phyloP scores from a whole-genome alignment of 1,140 invertebrate genomes.

The Gryllus bimaculatus region DNA sequence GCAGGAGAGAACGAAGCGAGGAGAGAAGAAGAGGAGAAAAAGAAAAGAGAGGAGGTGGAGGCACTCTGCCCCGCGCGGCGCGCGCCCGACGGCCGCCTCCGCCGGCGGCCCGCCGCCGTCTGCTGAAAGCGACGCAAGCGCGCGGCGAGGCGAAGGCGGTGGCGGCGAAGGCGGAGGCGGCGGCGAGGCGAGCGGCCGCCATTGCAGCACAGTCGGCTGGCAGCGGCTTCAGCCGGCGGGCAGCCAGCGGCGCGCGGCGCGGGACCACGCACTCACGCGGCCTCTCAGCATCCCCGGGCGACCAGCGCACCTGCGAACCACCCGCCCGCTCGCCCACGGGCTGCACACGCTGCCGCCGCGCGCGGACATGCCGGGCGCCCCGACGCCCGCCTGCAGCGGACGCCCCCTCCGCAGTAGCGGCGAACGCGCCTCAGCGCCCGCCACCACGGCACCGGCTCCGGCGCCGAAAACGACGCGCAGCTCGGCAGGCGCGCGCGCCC shows the following conservation, averaged over 20 bases:
- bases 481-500: too few species aligned
- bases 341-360: background rate
- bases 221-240: background rate
- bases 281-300: background rate
- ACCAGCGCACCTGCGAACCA: background rate
- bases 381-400: background rate
- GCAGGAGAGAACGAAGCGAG: background rate
- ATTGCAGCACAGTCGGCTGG: background rate
- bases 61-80: background rate
- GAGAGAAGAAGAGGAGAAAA: background rate
- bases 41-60: background rate
- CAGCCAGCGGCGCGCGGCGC: too few species aligned
- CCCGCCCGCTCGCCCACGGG: background rate
- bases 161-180: background rate
- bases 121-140: background rate
- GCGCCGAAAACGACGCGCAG: too few species aligned
- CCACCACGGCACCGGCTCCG: too few species aligned
- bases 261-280: background rate
- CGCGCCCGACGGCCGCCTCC: too few species aligned
- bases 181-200: background rate
- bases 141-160: background rate
- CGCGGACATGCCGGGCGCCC: background rate
- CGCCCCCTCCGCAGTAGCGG: too few species aligned
- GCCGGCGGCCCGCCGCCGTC: too few species aligned
- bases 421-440: too few species aligned